Base-by-base conservation (phyloP, 1,140 invertebrate genomes). In the Aphidius gifuensis region DNA sequence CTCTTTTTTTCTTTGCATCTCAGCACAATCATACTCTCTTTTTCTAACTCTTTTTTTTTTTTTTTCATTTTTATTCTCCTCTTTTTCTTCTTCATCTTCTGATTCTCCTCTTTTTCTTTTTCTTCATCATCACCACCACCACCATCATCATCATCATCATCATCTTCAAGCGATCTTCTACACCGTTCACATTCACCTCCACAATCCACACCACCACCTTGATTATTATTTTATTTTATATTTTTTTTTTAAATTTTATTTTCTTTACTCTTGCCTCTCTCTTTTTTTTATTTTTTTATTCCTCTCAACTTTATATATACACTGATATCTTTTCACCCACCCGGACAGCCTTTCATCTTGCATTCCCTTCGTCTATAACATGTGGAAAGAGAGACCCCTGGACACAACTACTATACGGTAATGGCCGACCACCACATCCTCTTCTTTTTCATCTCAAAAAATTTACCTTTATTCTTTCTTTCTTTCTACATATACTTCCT, bases 381-480 rank as follows among this genome's bases (percentile, higher is more conserved):
- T 8, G 9, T 44, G 9, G 39, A 40, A 2, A 64, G 57, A 55
- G 68, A 70, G 66, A 66, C 69, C 75, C 69, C 68, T 71, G 71
- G 72, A 11, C 23, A 74, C 69, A 72, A 74, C 71, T 23, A 23
- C 23, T 23, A 23, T 23, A 23, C 23, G 23, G 71, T 74, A 78
- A 78, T 78, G 74, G 77, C 75, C 75, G 75, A 77, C 74, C 71
- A 67, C 69, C 70, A 69, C 76, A 75, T 79, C 76, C 76, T 74
- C 58, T 59, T 64, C 62, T 63, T 56, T 64, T 61, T 64, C 40
- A 54, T 58, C 47, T 60, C 47, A 59, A 56, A 63, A 57, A 59
- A 69, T 72, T 71, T 69, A 3, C 5, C 40, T n/a, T n/a, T n/a
- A n/a, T n/a, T 7, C 43, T 42, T 39, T 23, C 9, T 38, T 54